phyloP scores from a whole-genome alignment of 30 jellyfish, hydroid and myxozoan species.

The Haliclystus octoradiatus region DNA sequence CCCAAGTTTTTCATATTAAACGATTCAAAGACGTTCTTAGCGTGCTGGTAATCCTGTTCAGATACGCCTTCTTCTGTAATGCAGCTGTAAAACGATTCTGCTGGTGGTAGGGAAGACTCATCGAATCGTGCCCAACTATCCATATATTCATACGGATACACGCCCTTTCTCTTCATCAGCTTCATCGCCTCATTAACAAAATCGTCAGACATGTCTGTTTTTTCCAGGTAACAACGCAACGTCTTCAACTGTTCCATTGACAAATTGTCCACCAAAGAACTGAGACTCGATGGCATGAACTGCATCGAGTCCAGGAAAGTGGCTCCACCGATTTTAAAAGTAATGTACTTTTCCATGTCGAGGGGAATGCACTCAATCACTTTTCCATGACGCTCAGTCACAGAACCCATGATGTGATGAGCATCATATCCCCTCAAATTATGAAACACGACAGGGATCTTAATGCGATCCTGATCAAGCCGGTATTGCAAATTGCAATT shows the following conservation, averaged over 20 bases:
- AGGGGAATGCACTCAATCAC: conserved; percentile 10
- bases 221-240: no score
- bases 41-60: conserved; percentile 26
- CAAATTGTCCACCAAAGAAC: conserved; percentile 5
- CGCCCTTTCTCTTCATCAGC: conserved; percentile 40
- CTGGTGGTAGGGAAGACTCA: conserved; percentile 23
- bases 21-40: conserved; percentile 6
- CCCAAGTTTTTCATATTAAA: conserved; percentile 9
- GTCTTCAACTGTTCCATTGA: conserved; percentile 14
- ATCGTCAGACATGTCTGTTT: no score
- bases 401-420: conserved; percentile 27
- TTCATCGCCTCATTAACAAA: no score
- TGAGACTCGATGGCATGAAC: conserved; percentile 22
- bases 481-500: conserved; percentile 27
- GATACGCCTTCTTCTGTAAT: conserved; percentile 7
- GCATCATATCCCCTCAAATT: conserved; percentile 43
- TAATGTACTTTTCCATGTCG: conserved; percentile 27
- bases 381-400: conserved; percentile 20
- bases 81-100: conserved; percentile 5
- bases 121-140: conserved; percentile 11
- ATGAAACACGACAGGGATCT: conserved; percentile 48
- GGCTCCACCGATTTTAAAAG: conserved; percentile 5
- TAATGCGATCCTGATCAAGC: conserved; percentile 12
- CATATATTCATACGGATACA: conserved; percentile 54
- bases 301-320: conserved; percentile 19